Conservation (phyloP, 1,140 invertebrate species). For the Danaus melanippus region DNA sequence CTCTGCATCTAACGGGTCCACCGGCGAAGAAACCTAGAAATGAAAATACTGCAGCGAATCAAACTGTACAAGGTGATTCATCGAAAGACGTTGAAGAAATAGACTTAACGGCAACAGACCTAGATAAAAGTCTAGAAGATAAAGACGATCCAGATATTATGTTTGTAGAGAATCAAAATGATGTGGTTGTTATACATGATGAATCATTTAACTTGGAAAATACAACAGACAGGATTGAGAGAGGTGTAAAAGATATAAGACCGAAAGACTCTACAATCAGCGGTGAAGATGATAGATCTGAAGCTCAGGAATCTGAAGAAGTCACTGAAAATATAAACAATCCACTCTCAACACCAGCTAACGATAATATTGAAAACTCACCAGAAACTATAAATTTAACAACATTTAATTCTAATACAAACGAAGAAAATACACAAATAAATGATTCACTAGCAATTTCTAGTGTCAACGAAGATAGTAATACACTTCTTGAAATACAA, state of each 20-base stretch:
- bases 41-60: background rate
- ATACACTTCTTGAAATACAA: too few relatives aligned
- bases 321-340: constrained; percentile 4
- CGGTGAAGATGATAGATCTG: constrained; percentile 5
- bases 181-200: constrained; percentile 8
- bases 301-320: background rate
- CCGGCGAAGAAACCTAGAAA: constrained; percentile 4
- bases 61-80: background rate
- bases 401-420: too few relatives aligned
- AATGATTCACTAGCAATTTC: too few relatives aligned
- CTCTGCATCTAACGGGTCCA: constrained; percentile 19
- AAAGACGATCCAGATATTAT: constrained; percentile 11
- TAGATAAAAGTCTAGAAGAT: constrained; percentile 5
- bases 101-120: background rate
- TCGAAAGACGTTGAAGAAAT: background rate
- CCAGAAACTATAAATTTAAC: constrained; percentile 1
- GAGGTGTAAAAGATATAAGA: too few relatives aligned
- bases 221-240: too few relatives aligned
- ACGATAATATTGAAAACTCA: constrained; percentile 6
- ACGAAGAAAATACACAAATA: too few relatives aligned
- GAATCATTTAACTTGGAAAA: too few relatives aligned
- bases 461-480: too few relatives aligned
- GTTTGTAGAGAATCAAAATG: constrained; percentile 5
- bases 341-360: background rate
- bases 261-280: too few relatives aligned